A percentile compares a stretch with the other conserved stretches of the same genome.
These are phyloP conservation scores for Lithobates sylvaticus DNA, from an alignment of 2,797 vertebrate genomes.

Conservation along the genomic window DNA sequence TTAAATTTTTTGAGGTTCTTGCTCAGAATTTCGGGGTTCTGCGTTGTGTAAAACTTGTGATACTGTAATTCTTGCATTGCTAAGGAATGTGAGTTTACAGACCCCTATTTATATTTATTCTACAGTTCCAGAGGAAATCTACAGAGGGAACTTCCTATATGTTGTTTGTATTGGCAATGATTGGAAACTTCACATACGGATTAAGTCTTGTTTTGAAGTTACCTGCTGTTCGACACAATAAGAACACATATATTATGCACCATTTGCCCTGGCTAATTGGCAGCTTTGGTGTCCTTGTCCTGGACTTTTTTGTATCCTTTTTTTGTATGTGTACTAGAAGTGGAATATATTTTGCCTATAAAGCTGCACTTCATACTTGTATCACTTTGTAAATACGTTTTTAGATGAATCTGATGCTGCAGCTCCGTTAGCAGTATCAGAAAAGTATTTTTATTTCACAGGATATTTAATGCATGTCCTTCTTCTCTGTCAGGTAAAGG, in stretches of 20 bases:
- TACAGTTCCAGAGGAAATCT: constrained; percentile 74
- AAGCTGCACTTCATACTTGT: not conserved
- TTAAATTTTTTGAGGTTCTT: not conserved
- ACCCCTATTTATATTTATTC: constrained; percentile 2
- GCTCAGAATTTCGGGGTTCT: no score
- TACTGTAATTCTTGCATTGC: not conserved
- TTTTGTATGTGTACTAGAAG: constrained; percentile 32
- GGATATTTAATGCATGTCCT: no score
- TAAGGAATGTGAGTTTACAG: not conserved
- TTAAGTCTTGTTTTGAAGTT: constrained; percentile 75
- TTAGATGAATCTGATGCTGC: no score
- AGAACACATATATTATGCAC: constrained; percentile 70
- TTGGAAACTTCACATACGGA: constrained; percentile 75
- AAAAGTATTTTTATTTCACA: no score
- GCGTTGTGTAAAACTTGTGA: no score
- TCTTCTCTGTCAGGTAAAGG: no score
- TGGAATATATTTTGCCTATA: not conserved
- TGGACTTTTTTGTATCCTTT: constrained; percentile 79
- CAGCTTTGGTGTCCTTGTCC: constrained; percentile 77
- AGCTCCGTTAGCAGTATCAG: no score
- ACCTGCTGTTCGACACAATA: constrained; percentile 67
- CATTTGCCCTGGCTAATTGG: constrained; percentile 79
- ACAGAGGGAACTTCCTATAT: constrained; percentile 77
- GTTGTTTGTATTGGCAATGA: constrained; percentile 73
- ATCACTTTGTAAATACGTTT: no score